Evolutionary conservation across 2,113 vertebrate genomes (phyloP), one percentile per base, ranked within the genome.

Genomic region (Mesoclemmys tuberculata): DNA sequence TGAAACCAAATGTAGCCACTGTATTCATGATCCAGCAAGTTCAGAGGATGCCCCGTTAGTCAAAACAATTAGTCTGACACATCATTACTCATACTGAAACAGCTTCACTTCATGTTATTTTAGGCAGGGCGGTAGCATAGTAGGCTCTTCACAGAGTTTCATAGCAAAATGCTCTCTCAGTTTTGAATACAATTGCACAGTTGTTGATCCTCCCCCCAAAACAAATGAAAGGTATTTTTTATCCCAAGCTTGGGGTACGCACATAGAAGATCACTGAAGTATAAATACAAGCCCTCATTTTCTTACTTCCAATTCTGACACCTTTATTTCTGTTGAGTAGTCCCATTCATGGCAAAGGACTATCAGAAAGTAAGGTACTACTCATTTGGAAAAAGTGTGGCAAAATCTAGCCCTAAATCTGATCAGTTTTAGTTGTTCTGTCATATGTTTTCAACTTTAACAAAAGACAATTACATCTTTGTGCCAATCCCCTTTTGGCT

Each of bases 21-120:
- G 90, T 13, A 86, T 90, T 94, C 84, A 87, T 90, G 94, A 97
- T 87, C 85, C 94, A 94, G 93, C 1, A 52, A 97, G 90, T 90
- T 89, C 93, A 92, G 92, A 93, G 95, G 92, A 92, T 96, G 90
- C 93, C 92, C 94, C 84, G 93, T 93, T 94, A 93, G 91, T 88
- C 94, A 95, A 90, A 94, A 92, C 94, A 97, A 96, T 95, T 96
- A 92, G 87, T 77, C 84, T 96, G 94, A 96, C 95, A 94, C 93
- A 91, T 94, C 89, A 91, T 96, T 97, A 95, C 94, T 97, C 93
- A 96, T 74, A 87, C 52, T 85, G 93, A 82, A 96, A 88, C 80
- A 90, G 92, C 94, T 93, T 96, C 91, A 55, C 88, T 94, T 85
- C 41, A 19, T 89, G 82, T 88, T 92, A 82, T 88, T 92, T 93